Base-by-base conservation (phyloP, 2,113 vertebrate species). In the Phaetusa simplex region DNA sequence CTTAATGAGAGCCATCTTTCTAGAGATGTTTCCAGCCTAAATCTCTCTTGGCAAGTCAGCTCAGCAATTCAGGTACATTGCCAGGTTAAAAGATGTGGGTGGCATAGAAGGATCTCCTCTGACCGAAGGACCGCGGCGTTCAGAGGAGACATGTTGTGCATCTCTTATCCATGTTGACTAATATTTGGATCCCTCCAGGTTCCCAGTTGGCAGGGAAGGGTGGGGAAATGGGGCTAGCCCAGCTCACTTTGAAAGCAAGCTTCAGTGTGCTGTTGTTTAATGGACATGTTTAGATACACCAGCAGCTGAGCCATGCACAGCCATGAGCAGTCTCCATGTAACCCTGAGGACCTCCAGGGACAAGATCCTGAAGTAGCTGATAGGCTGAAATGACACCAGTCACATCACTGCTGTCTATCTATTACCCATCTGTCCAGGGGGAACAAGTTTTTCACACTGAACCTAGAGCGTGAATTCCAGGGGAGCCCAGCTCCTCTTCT, bases 1-100 rank as follows among this genome's bases (percentile, higher is more conserved):
- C 69, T 65, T 95, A 92, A 93, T 62, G 59, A 93, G 85, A 96
- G 69, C 90, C 88, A 93, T 97, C 91, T 96, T 97, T 84, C 72
- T 95, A 61, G 56, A 84, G 83, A 87, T 23, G 70, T 58, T 96
- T 91, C 90, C 83, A 86, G 52, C 88, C 65, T 90, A 56, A 92
- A 87, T 89, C 81, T 92, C 83, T 94, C 73, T 64, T 92, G 95
- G 87, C 83, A 82, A 79, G 47, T 32, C 56, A 76, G 27, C 61
- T 82, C 58, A 45, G 69, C 30, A 71, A 69, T 82, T 84, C 76
- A 92, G 86, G 80, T 96, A 16, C 49, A 74, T 89, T 95, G 88
- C 92, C 94, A 91, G 86, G 52, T 88, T 71, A 17, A 62, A 72
- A 94, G 87, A 73, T 61, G 84, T 66, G 83, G 77, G 79, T 97